Conservation (phyloP, 2,797 vertebrate species). For the Alfaro cultratus region DNA sequence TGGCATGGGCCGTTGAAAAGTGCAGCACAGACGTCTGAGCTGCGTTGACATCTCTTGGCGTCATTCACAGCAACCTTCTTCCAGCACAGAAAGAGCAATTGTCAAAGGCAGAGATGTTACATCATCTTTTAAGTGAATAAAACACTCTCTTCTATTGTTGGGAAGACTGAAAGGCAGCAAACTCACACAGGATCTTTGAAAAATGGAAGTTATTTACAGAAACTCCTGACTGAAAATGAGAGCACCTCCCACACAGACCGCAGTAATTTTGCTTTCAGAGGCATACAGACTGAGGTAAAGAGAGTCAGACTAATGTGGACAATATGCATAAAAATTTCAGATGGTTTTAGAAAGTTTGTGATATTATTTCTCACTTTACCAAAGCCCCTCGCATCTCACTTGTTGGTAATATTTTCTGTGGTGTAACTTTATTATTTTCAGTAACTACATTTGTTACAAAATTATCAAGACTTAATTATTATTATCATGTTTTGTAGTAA, state of each 20-base stretch:
- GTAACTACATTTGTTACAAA: neutral
- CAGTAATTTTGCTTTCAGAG: constrained; percentile 29
- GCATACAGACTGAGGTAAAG: constrained; percentile 1
- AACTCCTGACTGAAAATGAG: constrained; percentile 14
- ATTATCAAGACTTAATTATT: neutral
- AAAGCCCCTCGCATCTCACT: no score
- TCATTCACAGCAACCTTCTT: neutral
- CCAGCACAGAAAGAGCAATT: neutral
- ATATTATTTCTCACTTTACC: neutral
- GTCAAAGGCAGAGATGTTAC: neutral
- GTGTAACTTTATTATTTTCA: neutral
- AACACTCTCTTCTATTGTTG: neutral
- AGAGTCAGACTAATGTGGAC: constrained; percentile 27
- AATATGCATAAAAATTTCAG: constrained; percentile 38
- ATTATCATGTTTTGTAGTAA: neutral
- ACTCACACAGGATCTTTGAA: neutral
- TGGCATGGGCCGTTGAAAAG: neutral
- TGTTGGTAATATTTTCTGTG: neutral
- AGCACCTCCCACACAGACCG: constrained; percentile 3
- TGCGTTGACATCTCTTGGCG: neutral
- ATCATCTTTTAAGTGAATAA: constrained; percentile 6
- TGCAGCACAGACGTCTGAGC: neutral
- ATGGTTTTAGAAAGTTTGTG: constrained; percentile 22
- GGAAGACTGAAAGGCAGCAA: constrained; percentile 12
- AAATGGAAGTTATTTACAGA: constrained; percentile 22